Evolutionary conservation across 1,140 invertebrate genomes (phyloP).

Genomic region (Zaprionus vittiger): DNA sequence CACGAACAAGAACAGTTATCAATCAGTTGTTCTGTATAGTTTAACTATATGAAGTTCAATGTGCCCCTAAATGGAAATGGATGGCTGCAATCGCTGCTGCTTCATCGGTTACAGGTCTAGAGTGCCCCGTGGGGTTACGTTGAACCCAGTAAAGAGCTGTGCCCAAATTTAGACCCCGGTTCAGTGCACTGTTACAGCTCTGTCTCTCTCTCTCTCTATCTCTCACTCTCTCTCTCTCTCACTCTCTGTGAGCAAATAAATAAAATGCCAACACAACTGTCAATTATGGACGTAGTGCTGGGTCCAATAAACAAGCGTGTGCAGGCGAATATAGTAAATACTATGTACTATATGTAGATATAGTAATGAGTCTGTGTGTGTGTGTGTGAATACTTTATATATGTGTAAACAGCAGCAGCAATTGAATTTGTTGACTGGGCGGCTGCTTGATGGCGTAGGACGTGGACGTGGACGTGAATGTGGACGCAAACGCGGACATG

Average conservation of each 20-base stretch:
- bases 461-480: constrained; percentile 22
- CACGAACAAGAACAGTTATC: constrained; percentile 36
- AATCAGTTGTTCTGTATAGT: constrained; percentile 20
- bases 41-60: not conserved
- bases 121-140: constrained; percentile 69
- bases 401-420: constrained; percentile 67
- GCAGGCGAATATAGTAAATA: constrained; percentile 29
- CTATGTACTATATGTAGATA: constrained; percentile 9
- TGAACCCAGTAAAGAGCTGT: constrained; percentile 76
- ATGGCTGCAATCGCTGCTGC: constrained; percentile 23
- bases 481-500: not conserved
- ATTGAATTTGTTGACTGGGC: constrained; percentile 72
- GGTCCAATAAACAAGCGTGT: constrained; percentile 53
- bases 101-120: constrained; percentile 28
- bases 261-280: constrained; percentile 78
- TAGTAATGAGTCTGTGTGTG: constrained; percentile 22
- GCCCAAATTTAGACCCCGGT: constrained; percentile 75
- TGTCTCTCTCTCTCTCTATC: not conserved
- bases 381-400: constrained; percentile 55
- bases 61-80: constrained; percentile 11
- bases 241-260: constrained; percentile 55
- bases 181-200: constrained; percentile 58
- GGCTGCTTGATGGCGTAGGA: constrained; percentile 59
- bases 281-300: constrained; percentile 72
- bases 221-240: not conserved